Evolutionary conservation across 2,113 vertebrate species (phyloP).

Genomic region (Pterocles gutturalis): DNA sequence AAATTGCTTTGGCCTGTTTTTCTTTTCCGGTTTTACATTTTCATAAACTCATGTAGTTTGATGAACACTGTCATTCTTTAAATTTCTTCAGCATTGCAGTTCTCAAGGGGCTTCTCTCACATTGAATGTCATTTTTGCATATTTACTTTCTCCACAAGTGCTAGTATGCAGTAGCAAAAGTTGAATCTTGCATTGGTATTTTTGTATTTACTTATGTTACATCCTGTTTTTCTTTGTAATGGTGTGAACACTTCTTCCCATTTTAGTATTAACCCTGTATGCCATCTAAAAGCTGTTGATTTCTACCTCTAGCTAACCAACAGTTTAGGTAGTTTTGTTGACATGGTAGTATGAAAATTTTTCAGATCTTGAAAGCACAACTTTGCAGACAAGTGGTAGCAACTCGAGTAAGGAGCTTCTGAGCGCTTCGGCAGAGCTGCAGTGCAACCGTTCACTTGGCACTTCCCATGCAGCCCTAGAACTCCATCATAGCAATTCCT

Average conservation of each 20-base stretch:
- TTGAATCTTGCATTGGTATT: not conserved
- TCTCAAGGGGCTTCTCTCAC: not conserved
- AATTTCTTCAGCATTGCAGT: conserved; percentile 24
- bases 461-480: not conserved
- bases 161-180: not conserved
- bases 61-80: conserved; percentile 40
- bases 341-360: not conserved
- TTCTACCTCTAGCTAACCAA: not conserved
- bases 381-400: not conserved
- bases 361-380: not conserved
- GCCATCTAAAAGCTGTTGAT: not conserved
- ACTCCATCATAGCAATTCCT: not conserved
- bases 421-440: not conserved
- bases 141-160: conserved; percentile 16
- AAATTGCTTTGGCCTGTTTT: conserved; percentile 32
- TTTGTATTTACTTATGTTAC: not conserved
- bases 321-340: not conserved
- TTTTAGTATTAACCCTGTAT: not conserved
- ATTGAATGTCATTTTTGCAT: not conserved
- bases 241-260: not conserved
- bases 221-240: not conserved
- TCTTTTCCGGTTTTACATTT: conserved; percentile 26
- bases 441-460: not conserved
- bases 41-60: conserved; percentile 26
- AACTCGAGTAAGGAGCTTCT: not conserved